phyloP scores from a whole-genome alignment of 2,888 invertebrate genomes.

The Temnothorax unifasciatus region DNA sequence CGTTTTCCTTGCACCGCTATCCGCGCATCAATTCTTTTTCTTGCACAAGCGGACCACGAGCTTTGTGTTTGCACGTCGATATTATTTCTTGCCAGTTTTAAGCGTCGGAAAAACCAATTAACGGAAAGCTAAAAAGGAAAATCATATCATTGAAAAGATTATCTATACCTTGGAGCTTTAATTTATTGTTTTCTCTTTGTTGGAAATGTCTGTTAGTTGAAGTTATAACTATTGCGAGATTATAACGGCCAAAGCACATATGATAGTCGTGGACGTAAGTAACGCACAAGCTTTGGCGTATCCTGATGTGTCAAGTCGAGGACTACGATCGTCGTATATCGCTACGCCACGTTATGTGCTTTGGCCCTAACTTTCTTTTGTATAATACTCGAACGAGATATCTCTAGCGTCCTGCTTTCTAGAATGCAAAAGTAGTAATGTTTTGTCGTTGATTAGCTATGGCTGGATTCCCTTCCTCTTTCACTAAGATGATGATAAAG shows the following conservation, averaged over 20 bases:
- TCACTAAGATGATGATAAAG: slow-evolving; percentile 19
- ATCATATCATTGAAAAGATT: slow-evolving; percentile 11
- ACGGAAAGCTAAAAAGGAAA: slow-evolving; percentile 18
- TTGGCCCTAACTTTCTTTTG: slow-evolving; percentile 11
- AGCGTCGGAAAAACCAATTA: slow-evolving; percentile 29
- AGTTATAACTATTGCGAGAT: slow-evolving; percentile 13
- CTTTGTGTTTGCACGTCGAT: slow-evolving; percentile 39
- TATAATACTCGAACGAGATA: slow-evolving; percentile 31
- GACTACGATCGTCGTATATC: too few species aligned
- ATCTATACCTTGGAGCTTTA: not conserved
- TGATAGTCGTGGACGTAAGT: too few species aligned
- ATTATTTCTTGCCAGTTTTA: slow-evolving; percentile 49
- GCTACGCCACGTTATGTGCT: too few species aligned
- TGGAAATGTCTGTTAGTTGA: not conserved
- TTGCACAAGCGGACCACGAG: not conserved
- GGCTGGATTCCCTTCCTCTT: slow-evolving; percentile 50
- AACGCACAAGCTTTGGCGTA: too few species aligned
- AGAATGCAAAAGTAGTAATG: slow-evolving; percentile 59
- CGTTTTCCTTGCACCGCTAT: slow-evolving; percentile 55
- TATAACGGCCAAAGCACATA: not conserved
- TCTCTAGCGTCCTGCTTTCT: slow-evolving; percentile 46
- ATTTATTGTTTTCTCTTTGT: slow-evolving; percentile 5
- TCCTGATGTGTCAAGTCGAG: too few species aligned
- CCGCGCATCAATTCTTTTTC: slow-evolving; percentile 43
- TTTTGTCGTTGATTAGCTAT: slow-evolving; percentile 58